Conservation (phyloP, 2,113 vertebrate genomes). For the Calyptomena viridis region DNA sequence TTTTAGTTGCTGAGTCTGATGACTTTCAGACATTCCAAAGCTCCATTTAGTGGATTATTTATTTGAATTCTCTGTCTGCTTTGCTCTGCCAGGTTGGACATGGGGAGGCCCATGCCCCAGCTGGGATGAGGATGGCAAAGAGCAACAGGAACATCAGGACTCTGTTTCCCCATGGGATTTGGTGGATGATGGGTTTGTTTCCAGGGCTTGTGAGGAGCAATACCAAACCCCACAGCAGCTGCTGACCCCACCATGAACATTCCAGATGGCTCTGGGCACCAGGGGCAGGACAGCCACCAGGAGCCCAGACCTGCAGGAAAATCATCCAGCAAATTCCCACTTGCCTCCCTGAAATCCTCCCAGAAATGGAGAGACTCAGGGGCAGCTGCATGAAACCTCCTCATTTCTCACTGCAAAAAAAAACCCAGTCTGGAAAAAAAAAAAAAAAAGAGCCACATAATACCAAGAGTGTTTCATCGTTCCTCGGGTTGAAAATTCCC, state of each 20-base stretch:
- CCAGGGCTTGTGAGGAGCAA: accelerated
- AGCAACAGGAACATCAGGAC: not conserved
- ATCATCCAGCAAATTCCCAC: not conserved
- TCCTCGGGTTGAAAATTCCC: not conserved
- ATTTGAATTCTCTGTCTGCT: not conserved
- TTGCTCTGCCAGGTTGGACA: not conserved
- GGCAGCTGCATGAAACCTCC: not conserved
- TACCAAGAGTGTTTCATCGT: not conserved
- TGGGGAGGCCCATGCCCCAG: not conserved
- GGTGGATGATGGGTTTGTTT: not conserved
- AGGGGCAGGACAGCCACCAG: not conserved
- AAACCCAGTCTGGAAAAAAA: not conserved
- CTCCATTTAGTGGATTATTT: not conserved
- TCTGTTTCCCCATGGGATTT: not conserved
- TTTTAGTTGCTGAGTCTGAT: not conserved
- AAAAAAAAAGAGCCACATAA: not conserved
- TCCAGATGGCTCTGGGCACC: not conserved
- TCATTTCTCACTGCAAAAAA: not conserved
- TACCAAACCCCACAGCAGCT: not conserved
- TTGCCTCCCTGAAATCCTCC: not conserved
- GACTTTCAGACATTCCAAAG: not conserved
- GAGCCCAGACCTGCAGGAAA: not conserved
- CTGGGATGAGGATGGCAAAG: not conserved
- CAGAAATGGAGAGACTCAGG: not conserved
- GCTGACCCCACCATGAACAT: not conserved